A percentile compares a stretch with the other conserved stretches of the same genome.
phyloP scores from a whole-genome alignment of 2,797 vertebrate genomes.

The Pantherophis alleghaniensis region DNA sequence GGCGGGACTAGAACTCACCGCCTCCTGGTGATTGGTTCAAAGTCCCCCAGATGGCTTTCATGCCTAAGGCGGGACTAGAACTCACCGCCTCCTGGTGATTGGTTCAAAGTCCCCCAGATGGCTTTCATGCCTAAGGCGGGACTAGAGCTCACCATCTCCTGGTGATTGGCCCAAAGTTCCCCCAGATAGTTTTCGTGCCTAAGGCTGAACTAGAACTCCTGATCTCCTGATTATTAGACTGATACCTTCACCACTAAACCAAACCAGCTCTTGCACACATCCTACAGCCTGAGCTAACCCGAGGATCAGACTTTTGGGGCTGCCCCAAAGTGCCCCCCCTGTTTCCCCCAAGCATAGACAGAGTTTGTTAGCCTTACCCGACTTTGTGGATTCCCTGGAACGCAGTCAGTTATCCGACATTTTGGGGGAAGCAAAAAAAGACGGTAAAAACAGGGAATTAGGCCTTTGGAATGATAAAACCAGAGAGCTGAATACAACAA shows the following conservation, averaged over 20 bases:
- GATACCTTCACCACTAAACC: background rate
- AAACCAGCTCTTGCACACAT: background rate
- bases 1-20: background rate
- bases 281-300: background rate
- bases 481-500: background rate
- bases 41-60: accelerated
- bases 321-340: background rate
- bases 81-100: background rate
- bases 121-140: accelerated
- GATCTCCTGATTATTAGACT: background rate
- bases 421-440: background rate
- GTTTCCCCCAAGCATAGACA: accelerated
- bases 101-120: accelerated
- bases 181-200: accelerated
- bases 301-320: background rate
- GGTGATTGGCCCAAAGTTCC: background rate
- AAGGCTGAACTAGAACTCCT: background rate
- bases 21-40: background rate
- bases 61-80: background rate
- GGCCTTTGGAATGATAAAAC: background rate
- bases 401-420: accelerated
- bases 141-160: background rate
- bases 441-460: conserved; percentile 35
- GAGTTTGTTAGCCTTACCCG: conserved; percentile 29
- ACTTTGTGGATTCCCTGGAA: conserved; percentile 36